Base-by-base conservation (phyloP, 2,888 invertebrate genomes). In the Trichogramma evanescens region DNA sequence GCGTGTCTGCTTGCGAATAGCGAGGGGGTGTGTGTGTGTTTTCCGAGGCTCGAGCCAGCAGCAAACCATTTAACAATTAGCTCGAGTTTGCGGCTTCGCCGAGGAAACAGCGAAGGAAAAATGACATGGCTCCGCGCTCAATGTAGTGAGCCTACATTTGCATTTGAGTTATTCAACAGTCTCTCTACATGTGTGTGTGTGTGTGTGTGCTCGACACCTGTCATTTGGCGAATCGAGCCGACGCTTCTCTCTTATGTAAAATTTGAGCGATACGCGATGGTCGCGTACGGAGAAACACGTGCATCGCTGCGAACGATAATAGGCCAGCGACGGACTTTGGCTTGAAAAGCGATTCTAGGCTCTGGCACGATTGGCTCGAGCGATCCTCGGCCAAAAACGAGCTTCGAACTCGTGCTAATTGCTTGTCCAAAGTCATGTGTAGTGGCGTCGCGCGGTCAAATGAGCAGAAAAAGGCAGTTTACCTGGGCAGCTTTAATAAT, bases 21-120 rank as follows among this genome's bases (percentile, higher is more conserved):
- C 26, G 26, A 26, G 26, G 3, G 26, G 26, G 26, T 1, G 26
- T 26, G 26, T 26, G 26, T 26, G 26, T 3, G 26, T 45, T 54
- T 46, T 8, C 43, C 7, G 38, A 26, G 38, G 26, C 9, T 43
- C 53, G 43, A 39, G 38, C 5, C 54, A 40, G 41, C 46, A 46
- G 48, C 48, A 39, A 8, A 55, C 26, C 48, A 42, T 49, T 55
- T 55, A 55, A 55, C 55, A 55, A 55, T 55, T 55, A 55, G 55
- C 49, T 49, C 48, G 5, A 48, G 48, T 49, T 49, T 41, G 10
- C 40, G 41, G 48, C 10, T 6, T 26, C 49, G 48, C 40, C 26
- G 46, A 46, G 26, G 26, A 48, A 48, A 13, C 48, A 5, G 13
- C 39, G 8, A 9, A 6, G 10, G 13, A 8, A 55, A 49, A 48